Percentiles rank a stretch among this genome's conserved stretches.
phyloP scores from a whole-genome alignment of 2,888 invertebrate genomes.

The Caenorhabditis wallacei region DNA sequence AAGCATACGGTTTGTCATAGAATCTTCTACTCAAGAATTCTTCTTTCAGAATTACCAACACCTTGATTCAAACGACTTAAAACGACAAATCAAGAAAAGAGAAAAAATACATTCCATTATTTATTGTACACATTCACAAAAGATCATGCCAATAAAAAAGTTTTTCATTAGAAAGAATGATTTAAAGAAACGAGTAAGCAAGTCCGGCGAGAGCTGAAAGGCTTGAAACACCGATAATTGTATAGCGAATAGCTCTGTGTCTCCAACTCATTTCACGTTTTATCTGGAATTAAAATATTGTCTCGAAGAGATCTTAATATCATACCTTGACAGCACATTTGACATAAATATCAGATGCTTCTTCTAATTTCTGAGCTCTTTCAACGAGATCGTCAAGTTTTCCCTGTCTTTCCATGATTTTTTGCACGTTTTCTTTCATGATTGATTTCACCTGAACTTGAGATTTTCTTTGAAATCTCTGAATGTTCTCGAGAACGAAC shows the following conservation, averaged over 20 bases:
- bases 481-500: no score
- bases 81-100: constrained; percentile 3
- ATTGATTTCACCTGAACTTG: constrained; percentile 42
- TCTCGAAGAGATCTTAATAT: neutral
- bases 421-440: constrained; percentile 62
- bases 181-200: constrained; percentile 45
- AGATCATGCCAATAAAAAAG: constrained; percentile 32
- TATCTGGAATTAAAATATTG: constrained; percentile 17
- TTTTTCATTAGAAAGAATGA: constrained; percentile 17
- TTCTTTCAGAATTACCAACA: constrained; percentile 50
- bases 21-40: neutral
- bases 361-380: constrained; percentile 59
- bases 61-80: neutral
- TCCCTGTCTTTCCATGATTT: constrained; percentile 59
- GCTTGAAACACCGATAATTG: constrained; percentile 29
- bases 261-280: constrained; percentile 52
- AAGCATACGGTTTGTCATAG: constrained; percentile 46
- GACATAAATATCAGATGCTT: constrained; percentile 57
- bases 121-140: constrained; percentile 38
- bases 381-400: constrained; percentile 60
- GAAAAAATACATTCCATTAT: constrained; percentile 33
- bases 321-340: constrained; percentile 52
- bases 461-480: neutral
- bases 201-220: constrained; percentile 38
- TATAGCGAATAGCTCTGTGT: constrained; percentile 22